Evolutionary conservation across 2,113 vertebrate genomes (phyloP).

Genomic region (Nothoprocta pentlandii): DNA sequence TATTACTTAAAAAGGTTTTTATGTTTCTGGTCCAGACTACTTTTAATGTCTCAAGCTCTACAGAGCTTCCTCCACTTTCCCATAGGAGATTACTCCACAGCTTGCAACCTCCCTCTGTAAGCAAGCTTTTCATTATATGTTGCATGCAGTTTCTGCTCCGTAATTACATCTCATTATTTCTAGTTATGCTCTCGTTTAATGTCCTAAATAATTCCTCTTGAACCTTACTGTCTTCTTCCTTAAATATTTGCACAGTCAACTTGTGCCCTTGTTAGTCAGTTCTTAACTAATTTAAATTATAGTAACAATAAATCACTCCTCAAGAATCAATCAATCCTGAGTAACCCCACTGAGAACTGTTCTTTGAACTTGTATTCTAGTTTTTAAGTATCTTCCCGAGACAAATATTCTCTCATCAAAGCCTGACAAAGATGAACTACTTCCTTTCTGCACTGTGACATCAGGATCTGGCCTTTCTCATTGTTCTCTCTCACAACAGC

Average conservation of each 20-base stretch:
- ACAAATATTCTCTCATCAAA: neutral
- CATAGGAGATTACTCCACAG: neutral
- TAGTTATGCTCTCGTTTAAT: neutral
- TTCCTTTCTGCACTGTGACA: neutral
- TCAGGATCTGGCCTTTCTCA: slow-evolving; percentile 24
- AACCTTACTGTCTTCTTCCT: neutral
- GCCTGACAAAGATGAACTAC: slow-evolving; percentile 13
- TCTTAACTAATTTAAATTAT: slow-evolving; percentile 36
- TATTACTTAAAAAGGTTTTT: neutral
- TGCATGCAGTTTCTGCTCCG: neutral
- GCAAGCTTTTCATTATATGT: neutral
- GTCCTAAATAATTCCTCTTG: slow-evolving; percentile 14
- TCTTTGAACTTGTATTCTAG: slow-evolving; percentile 28
- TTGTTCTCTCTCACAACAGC: neutral
- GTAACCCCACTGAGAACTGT: neutral
- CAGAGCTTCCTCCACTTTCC: neutral
- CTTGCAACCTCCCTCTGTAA: neutral
- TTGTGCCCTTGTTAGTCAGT: neutral
- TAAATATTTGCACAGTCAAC: slow-evolving; percentile 31
- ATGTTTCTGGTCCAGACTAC: neutral
- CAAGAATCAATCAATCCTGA: slow-evolving; percentile 15
- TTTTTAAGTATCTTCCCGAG: neutral
- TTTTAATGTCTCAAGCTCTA: neutral
- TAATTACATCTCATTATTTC: slow-evolving; percentile 35
- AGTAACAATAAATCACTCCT: slow-evolving; percentile 19